phyloP scores from a whole-genome alignment of 2,113 vertebrate species.

The Laticauda laticaudata region DNA sequence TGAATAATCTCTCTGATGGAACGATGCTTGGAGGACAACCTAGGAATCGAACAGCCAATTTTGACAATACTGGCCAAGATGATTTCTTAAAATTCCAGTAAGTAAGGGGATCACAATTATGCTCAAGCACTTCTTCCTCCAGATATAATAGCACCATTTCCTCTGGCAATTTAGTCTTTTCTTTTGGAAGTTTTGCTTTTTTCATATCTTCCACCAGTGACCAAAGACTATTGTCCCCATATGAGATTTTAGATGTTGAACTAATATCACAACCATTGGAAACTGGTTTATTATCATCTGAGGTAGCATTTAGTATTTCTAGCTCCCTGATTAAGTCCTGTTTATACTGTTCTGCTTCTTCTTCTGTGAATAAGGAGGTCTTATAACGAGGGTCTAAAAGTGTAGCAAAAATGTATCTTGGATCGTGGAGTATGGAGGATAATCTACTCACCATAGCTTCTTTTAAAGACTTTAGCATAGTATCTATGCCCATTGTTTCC shows the following conservation, averaged over 20 bases:
- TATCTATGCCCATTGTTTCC: slow-evolving; percentile 96
- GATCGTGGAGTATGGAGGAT: slow-evolving; percentile 86
- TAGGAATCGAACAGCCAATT: slow-evolving; percentile 90
- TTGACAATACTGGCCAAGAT: slow-evolving; percentile 89
- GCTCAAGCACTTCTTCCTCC: slow-evolving; percentile 95
- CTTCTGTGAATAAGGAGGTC: slow-evolving; percentile 92
- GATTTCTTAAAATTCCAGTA: slow-evolving; percentile 96
- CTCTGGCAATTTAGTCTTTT: slow-evolving; percentile 82
- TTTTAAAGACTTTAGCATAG: slow-evolving; percentile 90
- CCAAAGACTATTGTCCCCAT: slow-evolving; percentile 86
- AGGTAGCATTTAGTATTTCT: slow-evolving; percentile 86
- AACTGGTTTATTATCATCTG: slow-evolving; percentile 74
- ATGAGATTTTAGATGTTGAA: slow-evolving; percentile 69
- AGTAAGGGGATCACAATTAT: slow-evolving; percentile 94
- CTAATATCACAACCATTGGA: slow-evolving; percentile 78
- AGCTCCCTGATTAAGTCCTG: slow-evolving; percentile 92
- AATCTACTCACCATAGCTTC: slow-evolving; percentile 91
- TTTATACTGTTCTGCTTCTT: slow-evolving; percentile 91
- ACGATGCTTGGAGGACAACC: slow-evolving; percentile 94
- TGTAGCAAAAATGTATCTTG: slow-evolving; percentile 88
- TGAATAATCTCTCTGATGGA: slow-evolving; percentile 91
- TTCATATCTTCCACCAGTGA: slow-evolving; percentile 88
- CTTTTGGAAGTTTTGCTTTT: slow-evolving; percentile 80
- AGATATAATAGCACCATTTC: slow-evolving; percentile 90
- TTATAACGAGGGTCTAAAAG: slow-evolving; percentile 97